Base-by-base conservation (phyloP, 2,113 vertebrate species). In the Halcyon senegalensis region DNA sequence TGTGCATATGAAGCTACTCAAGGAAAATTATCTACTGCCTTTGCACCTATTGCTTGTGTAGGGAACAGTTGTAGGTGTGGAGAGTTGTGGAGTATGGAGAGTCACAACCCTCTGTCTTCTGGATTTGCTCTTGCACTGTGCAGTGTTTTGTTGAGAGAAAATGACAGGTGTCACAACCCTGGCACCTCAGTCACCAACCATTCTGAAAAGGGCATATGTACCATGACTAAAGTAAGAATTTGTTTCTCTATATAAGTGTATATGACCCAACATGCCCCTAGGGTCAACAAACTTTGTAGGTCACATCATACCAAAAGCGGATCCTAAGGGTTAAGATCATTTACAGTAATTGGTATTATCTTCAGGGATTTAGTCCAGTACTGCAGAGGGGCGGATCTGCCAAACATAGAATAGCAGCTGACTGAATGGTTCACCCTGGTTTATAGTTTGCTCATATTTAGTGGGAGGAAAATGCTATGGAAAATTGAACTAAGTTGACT, bases 311-410 rank as follows among this genome's bases (percentile, higher is more conserved):
- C 55, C 72, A 90, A 78, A n/a, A 72, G 60, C 39, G 78, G 80
- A 82, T 30, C 62, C 66, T 58, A 35, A 67, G 44, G 28, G 53
- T 35, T 89, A 84, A 94, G 73, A 76, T 92, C 5, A 90, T 81
- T 80, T 81, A 83, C 73, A 81, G 60, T 92, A 94, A 93, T 37
- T 89, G 53, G 60, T 67, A 75, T 87, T 93, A 88, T 75, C 76
- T 86, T 84, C 56, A 87, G 43, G 84, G 87, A 88, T 77, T 91
- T 88, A 83, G n/a, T 55, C 39, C 51, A 86, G n/a, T 46, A 50
- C 21, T 64, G 43, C 4, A 84, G 64, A 60, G 76, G 14, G 33
- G 18, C 53, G 93, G 69, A 78, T 7, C 21, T 63, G 31, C 67
- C 39, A 77, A 94, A 84, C 21, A 73, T 0, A 59, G 28, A 77